These are phyloP conservation scores for Pogonocherus hispidulus DNA, from an alignment of 2,888 invertebrate species.

Conservation along the genomic window DNA sequence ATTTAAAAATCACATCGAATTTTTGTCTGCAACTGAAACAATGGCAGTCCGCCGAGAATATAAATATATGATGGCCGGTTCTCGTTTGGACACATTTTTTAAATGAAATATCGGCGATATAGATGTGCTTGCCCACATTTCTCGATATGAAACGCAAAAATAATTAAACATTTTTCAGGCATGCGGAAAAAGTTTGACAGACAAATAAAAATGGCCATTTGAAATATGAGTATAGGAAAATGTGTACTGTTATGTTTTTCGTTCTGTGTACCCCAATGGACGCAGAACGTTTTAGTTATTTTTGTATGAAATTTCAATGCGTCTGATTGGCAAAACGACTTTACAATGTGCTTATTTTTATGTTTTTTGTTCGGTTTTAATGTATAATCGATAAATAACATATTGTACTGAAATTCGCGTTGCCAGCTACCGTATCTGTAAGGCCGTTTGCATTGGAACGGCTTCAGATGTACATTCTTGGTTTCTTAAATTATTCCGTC, in stretches of 20 bases:
- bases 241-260: constrained; percentile 54
- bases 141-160: constrained; percentile 70
- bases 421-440: constrained; percentile 52
- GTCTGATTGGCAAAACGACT: constrained; percentile 66
- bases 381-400: constrained; percentile 66
- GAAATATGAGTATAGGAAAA: constrained; percentile 68
- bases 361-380: constrained; percentile 63
- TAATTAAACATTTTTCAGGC: constrained; percentile 71
- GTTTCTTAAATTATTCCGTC: constrained; percentile 20
- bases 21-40: constrained; percentile 67
- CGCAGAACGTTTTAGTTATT: constrained; percentile 58
- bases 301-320: constrained; percentile 65
- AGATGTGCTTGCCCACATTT: constrained; percentile 67
- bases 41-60: constrained; percentile 68
- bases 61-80: constrained; percentile 69
- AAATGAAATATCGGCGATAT: constrained; percentile 70
- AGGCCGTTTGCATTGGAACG: constrained; percentile 48
- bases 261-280: constrained; percentile 57
- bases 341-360: constrained; percentile 66
- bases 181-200: constrained; percentile 70
- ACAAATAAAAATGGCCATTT: constrained; percentile 70
- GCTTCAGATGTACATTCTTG: constrained; percentile 10
- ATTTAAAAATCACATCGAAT: constrained; percentile 69
- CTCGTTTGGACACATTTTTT: constrained; percentile 69
- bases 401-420: constrained; percentile 58